phyloP scores from a whole-genome alignment of 2,888 invertebrate genomes.

The Dolichopus griseipennis region DNA sequence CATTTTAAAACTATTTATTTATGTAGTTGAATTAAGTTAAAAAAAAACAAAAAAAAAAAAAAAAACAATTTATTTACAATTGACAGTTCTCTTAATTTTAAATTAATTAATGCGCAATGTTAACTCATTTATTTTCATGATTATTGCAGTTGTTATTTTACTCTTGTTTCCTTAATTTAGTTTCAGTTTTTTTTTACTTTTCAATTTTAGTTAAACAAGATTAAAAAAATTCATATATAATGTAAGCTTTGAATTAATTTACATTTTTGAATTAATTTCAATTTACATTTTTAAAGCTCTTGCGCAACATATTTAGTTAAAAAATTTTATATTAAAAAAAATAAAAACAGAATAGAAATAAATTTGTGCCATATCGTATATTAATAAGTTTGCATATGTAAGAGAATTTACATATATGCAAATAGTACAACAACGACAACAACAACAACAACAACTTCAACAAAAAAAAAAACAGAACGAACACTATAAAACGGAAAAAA shows the following conservation, averaged over 20 bases:
- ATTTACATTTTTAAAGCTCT: constrained; percentile 5
- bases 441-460: too few relatives aligned
- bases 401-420: too few relatives aligned
- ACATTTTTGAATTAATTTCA: neutral
- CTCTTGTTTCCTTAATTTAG: neutral
- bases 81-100: neutral
- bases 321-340: neutral
- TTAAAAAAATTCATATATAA: neutral
- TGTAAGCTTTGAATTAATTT: too few relatives aligned
- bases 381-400: too few relatives aligned
- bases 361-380: too few relatives aligned
- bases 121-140: neutral
- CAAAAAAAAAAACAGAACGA: too few relatives aligned
- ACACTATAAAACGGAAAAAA: too few relatives aligned
- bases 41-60: too few relatives aligned
- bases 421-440: too few relatives aligned
- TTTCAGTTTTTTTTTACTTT: neutral
- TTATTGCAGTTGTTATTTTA: neutral
- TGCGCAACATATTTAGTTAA: neutral
- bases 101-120: constrained; percentile 4
- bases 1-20: too few relatives aligned
- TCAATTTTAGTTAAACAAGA: neutral
- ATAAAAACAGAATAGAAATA: too few relatives aligned
- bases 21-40: too few relatives aligned
- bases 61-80: neutral